Evolutionary conservation across 2,797 vertebrate genomes (phyloP).

Genomic region (Crax fasciolata): DNA sequence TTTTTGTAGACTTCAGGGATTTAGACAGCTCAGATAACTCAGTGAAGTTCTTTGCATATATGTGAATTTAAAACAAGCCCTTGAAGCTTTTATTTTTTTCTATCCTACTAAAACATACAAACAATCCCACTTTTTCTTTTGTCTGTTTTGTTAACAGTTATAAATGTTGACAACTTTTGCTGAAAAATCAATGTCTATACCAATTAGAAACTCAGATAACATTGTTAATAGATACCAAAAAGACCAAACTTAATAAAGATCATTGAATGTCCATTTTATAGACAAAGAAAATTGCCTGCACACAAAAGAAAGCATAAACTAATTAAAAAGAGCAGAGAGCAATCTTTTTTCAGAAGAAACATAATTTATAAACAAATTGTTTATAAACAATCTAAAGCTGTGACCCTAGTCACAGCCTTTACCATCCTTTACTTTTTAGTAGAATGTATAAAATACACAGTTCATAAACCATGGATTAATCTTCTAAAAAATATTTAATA

Average conservation of each 20-base stretch:
- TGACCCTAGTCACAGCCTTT: not conserved
- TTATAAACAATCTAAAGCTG: no score
- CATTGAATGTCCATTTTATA: not conserved
- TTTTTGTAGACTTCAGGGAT: not conserved
- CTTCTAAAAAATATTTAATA: not conserved
- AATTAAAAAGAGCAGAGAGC: not conserved
- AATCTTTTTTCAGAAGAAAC: not conserved
- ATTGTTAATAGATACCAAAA: not conserved
- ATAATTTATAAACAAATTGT: not conserved
- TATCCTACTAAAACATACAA: not conserved
- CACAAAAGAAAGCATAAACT: not conserved
- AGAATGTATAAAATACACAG: not conserved
- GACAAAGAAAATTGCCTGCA: not conserved
- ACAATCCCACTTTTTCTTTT: not conserved
- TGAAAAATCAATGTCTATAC: not conserved
- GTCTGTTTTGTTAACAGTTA: not conserved
- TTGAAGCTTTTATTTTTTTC: not conserved
- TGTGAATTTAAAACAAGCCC: not conserved
- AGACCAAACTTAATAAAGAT: not conserved
- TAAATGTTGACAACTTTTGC: not conserved
- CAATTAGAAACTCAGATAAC: not conserved
- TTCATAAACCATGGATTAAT: not conserved
- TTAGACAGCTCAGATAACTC: not conserved
- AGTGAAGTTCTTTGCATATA: accelerated
- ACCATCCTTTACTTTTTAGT: not conserved